These are phyloP conservation scores for Pomacea maculata DNA, from an alignment of 1,140 invertebrate species.

Conservation along the genomic window DNA sequence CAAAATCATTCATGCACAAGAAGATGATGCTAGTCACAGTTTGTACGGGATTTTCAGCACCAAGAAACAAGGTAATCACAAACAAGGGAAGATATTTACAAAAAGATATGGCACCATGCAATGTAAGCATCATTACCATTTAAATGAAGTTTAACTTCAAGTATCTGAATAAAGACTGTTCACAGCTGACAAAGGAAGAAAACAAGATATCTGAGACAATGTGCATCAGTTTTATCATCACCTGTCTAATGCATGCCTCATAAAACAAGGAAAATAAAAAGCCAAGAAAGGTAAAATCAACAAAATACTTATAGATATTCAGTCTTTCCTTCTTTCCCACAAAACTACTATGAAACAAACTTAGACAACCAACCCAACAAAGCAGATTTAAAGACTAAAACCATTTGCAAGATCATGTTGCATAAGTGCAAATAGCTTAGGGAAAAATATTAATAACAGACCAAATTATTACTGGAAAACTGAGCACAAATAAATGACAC, in stretches of 20 bases:
- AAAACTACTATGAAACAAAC: no score
- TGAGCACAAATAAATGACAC: no score
- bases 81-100: neutral
- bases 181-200: slow-evolving; percentile 11
- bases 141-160: neutral
- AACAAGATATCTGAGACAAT: neutral
- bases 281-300: neutral
- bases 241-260: neutral
- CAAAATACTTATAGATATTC: neutral
- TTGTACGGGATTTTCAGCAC: neutral
- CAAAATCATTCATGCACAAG: neutral
- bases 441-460: no score
- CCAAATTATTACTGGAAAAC: no score
- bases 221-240: neutral
- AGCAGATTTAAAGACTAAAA: no score
- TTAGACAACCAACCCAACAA: no score
- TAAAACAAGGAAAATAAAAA: neutral
- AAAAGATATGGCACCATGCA: neutral
- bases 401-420: no score
- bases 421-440: no score
- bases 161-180: slow-evolving; percentile 22
- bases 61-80: neutral
- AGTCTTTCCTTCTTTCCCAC: no score
- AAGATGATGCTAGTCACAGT: neutral
- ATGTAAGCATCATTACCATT: neutral